A percentile compares a stretch with the other conserved stretches of the same genome.
These are phyloP conservation scores for Latrodectus hesperus DNA, from an alignment of 2,888 invertebrate species.

Conservation along the genomic window DNA sequence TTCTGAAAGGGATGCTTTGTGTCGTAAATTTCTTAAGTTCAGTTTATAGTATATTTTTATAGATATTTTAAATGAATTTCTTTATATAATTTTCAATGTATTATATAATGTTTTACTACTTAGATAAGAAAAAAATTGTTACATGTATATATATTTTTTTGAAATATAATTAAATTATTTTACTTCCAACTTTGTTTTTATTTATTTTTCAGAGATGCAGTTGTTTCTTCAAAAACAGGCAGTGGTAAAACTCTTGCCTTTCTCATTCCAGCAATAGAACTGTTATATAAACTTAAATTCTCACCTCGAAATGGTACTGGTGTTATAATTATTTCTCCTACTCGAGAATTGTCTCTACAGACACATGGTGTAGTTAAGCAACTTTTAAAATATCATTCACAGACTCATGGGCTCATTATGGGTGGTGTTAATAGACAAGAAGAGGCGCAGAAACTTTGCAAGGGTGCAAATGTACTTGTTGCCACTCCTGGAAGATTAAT, in stretches of 20 bases:
- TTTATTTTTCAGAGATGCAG: conserved; percentile 81
- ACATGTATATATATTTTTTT: too few relatives aligned
- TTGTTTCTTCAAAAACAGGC: conserved; percentile 97
- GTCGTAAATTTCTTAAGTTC: too few relatives aligned
- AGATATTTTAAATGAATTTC: too few relatives aligned
- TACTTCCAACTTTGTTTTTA: not conserved
- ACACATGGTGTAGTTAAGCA: conserved; percentile 97
- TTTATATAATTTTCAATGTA: too few relatives aligned
- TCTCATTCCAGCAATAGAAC: conserved; percentile 92
- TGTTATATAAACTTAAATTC: conserved; percentile 91
- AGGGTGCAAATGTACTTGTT: conserved; percentile 93
- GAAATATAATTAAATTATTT: too few relatives aligned
- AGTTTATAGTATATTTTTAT: too few relatives aligned
- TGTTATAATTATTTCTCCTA: conserved; percentile 94
- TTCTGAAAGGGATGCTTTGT: too few relatives aligned
- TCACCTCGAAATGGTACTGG: conserved; percentile 96
- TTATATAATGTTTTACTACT: too few relatives aligned
- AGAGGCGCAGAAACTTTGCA: conserved; percentile 91
- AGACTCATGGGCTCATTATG: conserved; percentile 96
- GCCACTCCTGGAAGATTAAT: conserved; percentile 96
- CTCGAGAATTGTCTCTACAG: conserved; percentile 97
- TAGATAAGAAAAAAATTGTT: too few relatives aligned
- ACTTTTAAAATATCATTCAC: conserved; percentile 88
- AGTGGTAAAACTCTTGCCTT: conserved; percentile 98
- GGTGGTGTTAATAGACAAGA: conserved; percentile 93